phyloP scores from a whole-genome alignment of 2,888 invertebrate species.

The Plebejus melissa region DNA sequence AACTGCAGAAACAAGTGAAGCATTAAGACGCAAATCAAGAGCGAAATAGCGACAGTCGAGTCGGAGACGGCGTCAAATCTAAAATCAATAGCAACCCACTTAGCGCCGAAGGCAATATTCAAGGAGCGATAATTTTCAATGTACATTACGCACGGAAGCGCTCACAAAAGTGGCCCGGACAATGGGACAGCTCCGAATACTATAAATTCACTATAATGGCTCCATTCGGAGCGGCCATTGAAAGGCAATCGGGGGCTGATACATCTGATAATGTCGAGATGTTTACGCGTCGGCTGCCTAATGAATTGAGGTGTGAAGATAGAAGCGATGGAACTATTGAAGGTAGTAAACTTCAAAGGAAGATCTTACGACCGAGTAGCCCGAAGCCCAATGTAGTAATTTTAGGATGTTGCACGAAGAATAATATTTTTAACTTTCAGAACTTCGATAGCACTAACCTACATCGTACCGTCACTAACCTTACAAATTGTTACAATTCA shows the following conservation, averaged over 20 bases:
- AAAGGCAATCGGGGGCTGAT: constrained; percentile 32
- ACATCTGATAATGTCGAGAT: constrained; percentile 25
- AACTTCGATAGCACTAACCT: too few relatives aligned
- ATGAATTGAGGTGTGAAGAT: constrained; percentile 7
- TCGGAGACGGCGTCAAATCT: constrained; percentile 27
- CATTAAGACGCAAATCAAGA: not conserved
- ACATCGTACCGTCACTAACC: too few relatives aligned
- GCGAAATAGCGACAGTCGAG: constrained; percentile 8
- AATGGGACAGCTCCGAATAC: constrained; percentile 40
- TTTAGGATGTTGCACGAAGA: too few relatives aligned
- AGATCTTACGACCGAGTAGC: too few relatives aligned
- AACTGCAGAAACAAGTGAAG: constrained; percentile 4
- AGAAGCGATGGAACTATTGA: too few relatives aligned
- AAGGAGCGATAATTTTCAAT: constrained; percentile 40
- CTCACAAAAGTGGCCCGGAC: constrained; percentile 45
- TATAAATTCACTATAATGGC: constrained; percentile 43
- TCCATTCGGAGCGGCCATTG: constrained; percentile 38
- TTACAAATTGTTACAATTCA: too few relatives aligned
- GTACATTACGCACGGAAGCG: constrained; percentile 41
- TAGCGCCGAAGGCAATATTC: constrained; percentile 34
- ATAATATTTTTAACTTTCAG: too few relatives aligned
- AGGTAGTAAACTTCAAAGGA: too few relatives aligned
- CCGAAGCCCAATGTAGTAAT: too few relatives aligned
- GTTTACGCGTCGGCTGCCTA: not conserved
- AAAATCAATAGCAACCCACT: constrained; percentile 31